Evolutionary conservation across 2,113 vertebrate genomes (phyloP).

Genomic region (Alligator sinensis): DNA sequence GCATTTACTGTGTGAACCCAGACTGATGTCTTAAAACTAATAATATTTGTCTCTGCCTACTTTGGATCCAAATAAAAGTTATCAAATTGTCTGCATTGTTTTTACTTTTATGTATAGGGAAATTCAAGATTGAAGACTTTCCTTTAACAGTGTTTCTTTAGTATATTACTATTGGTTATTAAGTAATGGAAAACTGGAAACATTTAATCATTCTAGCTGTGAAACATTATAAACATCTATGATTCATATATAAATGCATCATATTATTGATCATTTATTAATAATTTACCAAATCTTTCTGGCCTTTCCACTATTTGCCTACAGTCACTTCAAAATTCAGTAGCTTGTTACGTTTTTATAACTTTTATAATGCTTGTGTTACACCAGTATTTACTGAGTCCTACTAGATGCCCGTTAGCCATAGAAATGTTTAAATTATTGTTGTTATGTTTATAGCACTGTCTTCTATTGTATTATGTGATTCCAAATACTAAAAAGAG

Average conservation of each 20-base stretch:
- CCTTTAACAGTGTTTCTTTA: neutral
- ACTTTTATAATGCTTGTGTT: neutral
- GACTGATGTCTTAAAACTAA: neutral
- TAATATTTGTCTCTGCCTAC: neutral
- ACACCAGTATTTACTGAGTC: neutral
- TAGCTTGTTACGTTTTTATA: neutral
- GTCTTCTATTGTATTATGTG: neutral
- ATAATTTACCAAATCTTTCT: neutral
- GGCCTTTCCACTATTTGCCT: neutral
- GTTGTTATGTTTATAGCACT: neutral
- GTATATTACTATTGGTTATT: neutral
- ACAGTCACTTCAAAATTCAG: neutral
- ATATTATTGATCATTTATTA: fast-evolving
- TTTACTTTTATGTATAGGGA: neutral
- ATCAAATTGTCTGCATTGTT: neutral
- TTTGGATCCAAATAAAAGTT: neutral
- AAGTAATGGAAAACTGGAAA: neutral
- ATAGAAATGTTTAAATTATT: neutral
- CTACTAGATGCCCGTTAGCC: neutral
- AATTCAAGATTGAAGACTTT: neutral
- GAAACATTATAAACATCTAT: neutral
- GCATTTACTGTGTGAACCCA: neutral
- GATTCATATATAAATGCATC: neutral
- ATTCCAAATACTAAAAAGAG: neutral
- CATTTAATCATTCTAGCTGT: neutral